Evolutionary conservation across 1,140 invertebrate species (phyloP), one percentile per base, ranked within the genome.

Genomic region (Medauroidea extradentata): DNA sequence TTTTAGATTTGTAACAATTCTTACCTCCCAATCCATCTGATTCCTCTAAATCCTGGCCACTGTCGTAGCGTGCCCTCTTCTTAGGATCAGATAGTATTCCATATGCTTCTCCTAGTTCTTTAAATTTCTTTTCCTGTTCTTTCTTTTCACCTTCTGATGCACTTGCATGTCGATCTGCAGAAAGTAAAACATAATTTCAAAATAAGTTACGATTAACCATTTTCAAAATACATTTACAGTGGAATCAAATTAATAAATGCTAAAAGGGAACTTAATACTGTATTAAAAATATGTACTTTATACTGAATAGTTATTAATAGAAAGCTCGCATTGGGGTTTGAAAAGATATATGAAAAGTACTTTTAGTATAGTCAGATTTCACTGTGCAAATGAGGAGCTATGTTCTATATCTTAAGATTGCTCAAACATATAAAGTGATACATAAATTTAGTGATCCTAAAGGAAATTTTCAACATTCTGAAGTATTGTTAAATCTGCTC

Each of bases 41-140:
- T 43, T 90, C 89, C 63, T 94, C 91, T 55, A 96, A 75, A 68
- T 96, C 93, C 60, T 96, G 90, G 24, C 95, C 95, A 67, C 84
- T 91, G 74, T 99, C 96, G 70, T 97, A 99, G 29, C 94, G 84
- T 18, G 85, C 82, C 65, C 92, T 85, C 75, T 98, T 98, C 65
- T 91, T 92, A 0, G 88, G 83, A 79, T 99, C 95, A 14, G 93
- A 95, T 27, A 99, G 80, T 62, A 99, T 86, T 49, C 91, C 91
- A 73, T 98, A 99, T 0, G 96, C 96, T 79, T 99, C 95, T 19
- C 94, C 94, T 18, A 98, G 83, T 75, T 98, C 96, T 76, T 99
- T 99, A 75, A 99, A 99, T 67, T 93, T 94, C 60, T 87, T 86
- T 75, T 98, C 95, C 74, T 97, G 92, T 68, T 94, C 90, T 66